Evolutionary conservation across 2,797 vertebrate genomes (phyloP), one percentile per base, ranked within the genome.

Genomic region (Pseudopleuronectes americanus): DNA sequence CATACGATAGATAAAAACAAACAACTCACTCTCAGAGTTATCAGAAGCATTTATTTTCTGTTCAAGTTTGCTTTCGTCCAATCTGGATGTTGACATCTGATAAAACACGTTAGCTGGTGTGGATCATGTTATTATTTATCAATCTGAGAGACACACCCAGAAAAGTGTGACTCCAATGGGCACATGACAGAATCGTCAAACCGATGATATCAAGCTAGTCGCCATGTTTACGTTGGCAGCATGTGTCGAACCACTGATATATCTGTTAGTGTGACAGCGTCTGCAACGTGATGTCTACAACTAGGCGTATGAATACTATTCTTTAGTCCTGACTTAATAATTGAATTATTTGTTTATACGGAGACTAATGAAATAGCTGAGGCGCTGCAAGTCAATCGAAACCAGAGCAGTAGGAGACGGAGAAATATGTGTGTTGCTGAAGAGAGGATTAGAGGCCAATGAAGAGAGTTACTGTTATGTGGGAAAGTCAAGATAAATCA

Each of bases 121-220:
- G 10, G 10, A 64, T 82, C 24, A 48, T 61, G 23, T 47, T 47
- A 31, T 71, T 74, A 67, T 79, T 76, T 80, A 51, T 71, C 71
- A 77, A 67, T 70, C 64, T 68, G 56, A 45, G 59, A 68, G 79
- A 70, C 72, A 78, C 77, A 77, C 80, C 74, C 74, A 75, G 17
- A n/a, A 62, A n/a, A 62, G 49, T 61, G 21, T 68, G 52, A 63
- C 52, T 70, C 54, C 38, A 45, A 85, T 53, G 49, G 79, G 64
- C 78, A 85, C 76, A 59, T 23, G 56, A 79, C 52, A 56, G 49
- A 64, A 64, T 68, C 63, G 57, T 59, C 21, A 64, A 53, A 73
- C 26, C 33, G 23, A 69, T 63, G 26, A 77, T 64, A 84, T 64
- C 54, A 68, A 64, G 61, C 73, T 41, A 28, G 56, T 56, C 72